Evolutionary conservation across 2,888 invertebrate genomes (phyloP).

Genomic region (Heliconius aoede): DNA sequence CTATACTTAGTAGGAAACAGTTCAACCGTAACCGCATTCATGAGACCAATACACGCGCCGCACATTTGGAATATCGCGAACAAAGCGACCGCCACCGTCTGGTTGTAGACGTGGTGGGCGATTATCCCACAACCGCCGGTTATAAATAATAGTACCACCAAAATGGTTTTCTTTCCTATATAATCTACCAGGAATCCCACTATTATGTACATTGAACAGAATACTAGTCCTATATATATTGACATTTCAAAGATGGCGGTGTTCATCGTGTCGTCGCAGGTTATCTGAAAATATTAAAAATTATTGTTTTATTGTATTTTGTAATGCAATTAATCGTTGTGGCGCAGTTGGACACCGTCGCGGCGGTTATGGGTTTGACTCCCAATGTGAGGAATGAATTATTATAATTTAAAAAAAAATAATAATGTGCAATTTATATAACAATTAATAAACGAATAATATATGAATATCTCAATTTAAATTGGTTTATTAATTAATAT

Average conservation of each 20-base stretch:
- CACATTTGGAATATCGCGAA: constrained; percentile 82
- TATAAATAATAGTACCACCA: constrained; percentile 75
- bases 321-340: no score
- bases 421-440: no score
- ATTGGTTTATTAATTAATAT: no score
- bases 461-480: no score
- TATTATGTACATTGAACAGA: constrained; percentile 85
- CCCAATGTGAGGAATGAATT: no score
- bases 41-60: constrained; percentile 83
- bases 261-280: constrained; percentile 83
- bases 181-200: constrained; percentile 85
- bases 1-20: constrained; percentile 83
- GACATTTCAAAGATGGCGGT: constrained; percentile 86
- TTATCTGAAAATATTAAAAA: constrained; percentile 49
- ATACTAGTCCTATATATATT: constrained; percentile 86
- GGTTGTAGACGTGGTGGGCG: constrained; percentile 84
- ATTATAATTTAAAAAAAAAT: no score
- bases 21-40: constrained; percentile 84
- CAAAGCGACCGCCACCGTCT: constrained; percentile 84
- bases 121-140: constrained; percentile 83
- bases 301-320: no score
- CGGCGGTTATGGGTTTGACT: no score
- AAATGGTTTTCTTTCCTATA: constrained; percentile 81
- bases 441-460: no score
- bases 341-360: no score